These are phyloP conservation scores for Hormiphora californensis DNA, from an alignment of 37 sponge, comb jelly and placozoan species.

Conservation along the genomic window DNA sequence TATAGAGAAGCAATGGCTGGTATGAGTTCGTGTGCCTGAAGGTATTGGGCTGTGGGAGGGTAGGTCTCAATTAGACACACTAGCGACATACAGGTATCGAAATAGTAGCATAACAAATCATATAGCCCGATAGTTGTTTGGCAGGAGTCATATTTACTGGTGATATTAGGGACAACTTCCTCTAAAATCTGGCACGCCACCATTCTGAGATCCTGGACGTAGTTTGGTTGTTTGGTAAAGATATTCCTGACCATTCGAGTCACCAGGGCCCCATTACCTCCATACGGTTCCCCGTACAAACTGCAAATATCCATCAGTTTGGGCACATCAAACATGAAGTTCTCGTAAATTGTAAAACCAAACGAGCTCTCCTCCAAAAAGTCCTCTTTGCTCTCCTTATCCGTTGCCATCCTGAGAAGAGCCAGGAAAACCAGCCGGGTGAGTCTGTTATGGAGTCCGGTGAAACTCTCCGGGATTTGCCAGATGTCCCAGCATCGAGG, in stretches of 20 bases:
- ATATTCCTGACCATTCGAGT: constrained; percentile 25
- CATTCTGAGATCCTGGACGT: constrained; percentile 15
- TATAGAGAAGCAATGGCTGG: background rate
- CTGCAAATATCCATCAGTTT: constrained; percentile 49
- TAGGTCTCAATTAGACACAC: constrained; percentile 18
- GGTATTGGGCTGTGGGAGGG: constrained; percentile 16
- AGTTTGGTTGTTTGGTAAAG: constrained; percentile 14
- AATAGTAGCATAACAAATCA: constrained; percentile 34
- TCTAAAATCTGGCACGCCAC: background rate
- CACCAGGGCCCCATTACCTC: constrained; percentile 24
- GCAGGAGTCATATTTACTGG: background rate
- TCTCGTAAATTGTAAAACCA: constrained; percentile 40
- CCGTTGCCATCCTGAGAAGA: constrained; percentile 27
- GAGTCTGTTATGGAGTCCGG: background rate
- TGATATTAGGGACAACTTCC: background rate
- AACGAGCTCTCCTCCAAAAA: background rate
- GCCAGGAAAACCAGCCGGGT: background rate
- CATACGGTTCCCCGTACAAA: constrained; percentile 41
- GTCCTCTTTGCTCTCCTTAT: background rate
- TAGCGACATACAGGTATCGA: constrained; percentile 43
- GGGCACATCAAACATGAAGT: constrained; percentile 46
- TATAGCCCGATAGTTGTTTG: constrained; percentile 33
- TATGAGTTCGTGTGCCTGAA: background rate
- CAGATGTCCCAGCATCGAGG: constrained; percentile 42
- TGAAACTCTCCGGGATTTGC: background rate